These are phyloP conservation scores for Sitobion miscanthi DNA, from an alignment of 1,140 invertebrate genomes.

Conservation along the genomic window DNA sequence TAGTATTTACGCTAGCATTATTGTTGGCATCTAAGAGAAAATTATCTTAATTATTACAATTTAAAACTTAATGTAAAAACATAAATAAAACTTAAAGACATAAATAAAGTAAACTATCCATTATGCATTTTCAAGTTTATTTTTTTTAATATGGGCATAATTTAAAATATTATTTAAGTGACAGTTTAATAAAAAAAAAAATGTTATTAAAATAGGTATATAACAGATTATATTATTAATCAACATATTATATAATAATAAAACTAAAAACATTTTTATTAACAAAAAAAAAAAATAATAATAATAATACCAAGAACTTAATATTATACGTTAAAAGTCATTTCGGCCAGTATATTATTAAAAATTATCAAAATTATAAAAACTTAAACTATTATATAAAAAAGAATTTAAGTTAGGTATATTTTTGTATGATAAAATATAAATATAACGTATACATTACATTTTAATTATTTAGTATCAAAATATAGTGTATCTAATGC, in stretches of 20 bases:
- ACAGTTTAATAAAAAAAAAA: neutral
- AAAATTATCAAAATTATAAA: neutral
- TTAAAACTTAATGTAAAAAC: neutral
- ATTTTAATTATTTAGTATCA: neutral
- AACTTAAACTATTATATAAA: neutral
- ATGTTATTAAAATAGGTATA: neutral
- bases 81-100: constrained; percentile 10
- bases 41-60: neutral
- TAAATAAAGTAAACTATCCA: neutral
- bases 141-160: neutral
- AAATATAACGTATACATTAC: constrained; percentile 23
- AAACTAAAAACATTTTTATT: neutral
- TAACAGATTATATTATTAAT: neutral
- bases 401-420: neutral
- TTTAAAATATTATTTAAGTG: neutral
- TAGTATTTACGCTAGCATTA: neutral
- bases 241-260: neutral
- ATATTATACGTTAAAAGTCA: neutral
- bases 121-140: neutral
- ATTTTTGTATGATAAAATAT: neutral
- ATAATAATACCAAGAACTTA: neutral
- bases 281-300: neutral
- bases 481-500: constrained; percentile 8
- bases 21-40: neutral
- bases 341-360: neutral